These are phyloP conservation scores for Acanthurus tractus DNA, from an alignment of 2,797 vertebrate species.

Conservation along the genomic window DNA sequence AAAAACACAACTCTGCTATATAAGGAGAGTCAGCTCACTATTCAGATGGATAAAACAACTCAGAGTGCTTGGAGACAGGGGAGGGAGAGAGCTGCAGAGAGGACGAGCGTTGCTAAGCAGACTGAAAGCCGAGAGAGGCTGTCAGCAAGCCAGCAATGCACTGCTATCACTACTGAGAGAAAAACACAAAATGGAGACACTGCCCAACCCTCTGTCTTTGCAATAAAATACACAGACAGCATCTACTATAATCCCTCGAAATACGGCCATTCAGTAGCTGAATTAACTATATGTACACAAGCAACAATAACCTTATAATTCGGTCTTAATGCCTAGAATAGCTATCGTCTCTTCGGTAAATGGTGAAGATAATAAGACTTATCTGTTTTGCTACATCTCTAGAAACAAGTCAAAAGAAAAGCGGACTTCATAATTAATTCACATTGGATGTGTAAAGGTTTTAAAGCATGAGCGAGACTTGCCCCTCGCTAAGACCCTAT, in stretches of 20 bases:
- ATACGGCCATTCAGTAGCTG: constrained; percentile 7
- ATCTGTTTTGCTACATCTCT: not conserved
- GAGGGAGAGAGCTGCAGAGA: constrained; percentile 72
- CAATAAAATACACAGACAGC: constrained; percentile 45
- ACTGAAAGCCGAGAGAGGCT: constrained; percentile 77
- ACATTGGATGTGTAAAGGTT: constrained; percentile 3
- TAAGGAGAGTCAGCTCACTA: constrained; percentile 56
- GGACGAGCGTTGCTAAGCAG: constrained; percentile 82
- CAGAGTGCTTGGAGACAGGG: constrained; percentile 71
- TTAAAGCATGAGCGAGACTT: constrained; percentile 32
- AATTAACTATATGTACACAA: not conserved
- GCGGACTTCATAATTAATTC: constrained; percentile 1
- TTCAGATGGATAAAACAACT: constrained; percentile 67
- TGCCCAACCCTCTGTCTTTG: constrained; percentile 53
- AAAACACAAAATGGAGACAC: constrained; percentile 81
- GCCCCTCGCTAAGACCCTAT: constrained; percentile 30
- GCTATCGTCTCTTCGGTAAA: not conserved
- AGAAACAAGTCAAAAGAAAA: not conserved
- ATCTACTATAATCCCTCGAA: constrained; percentile 30
- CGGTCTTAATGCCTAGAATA: not conserved
- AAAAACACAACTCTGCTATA: constrained; percentile 40
- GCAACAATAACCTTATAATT: constrained; percentile 7
- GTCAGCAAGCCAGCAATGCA: constrained; percentile 75
- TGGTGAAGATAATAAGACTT: not conserved
- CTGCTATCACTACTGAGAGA: constrained; percentile 67